Conservation (phyloP, 2,797 vertebrate species). For the Onychomys torridus region DNA sequence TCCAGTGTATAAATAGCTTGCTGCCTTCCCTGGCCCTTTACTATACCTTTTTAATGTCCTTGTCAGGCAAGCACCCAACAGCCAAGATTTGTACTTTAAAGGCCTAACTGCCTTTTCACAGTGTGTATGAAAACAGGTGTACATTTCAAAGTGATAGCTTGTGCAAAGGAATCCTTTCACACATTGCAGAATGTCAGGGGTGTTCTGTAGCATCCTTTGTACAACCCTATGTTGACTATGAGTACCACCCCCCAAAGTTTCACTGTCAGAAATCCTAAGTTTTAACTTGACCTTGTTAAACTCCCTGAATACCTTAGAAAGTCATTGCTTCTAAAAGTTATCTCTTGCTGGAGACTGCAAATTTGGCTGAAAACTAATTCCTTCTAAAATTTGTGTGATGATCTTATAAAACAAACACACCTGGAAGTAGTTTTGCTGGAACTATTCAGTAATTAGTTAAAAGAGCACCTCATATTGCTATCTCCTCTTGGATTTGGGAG, state of each 20-base stretch:
- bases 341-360: background rate
- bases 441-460: conserved; percentile 5
- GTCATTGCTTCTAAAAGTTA: background rate
- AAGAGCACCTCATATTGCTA: background rate
- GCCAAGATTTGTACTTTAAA: background rate
- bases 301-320: background rate
- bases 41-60: conserved; percentile 19
- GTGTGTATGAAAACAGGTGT: background rate
- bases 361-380: conserved; percentile 54
- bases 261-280: conserved; percentile 10
- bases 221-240: background rate
- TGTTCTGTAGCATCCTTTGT: background rate
- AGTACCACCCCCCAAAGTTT: background rate
- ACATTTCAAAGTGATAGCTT: conserved; percentile 2
- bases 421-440: conserved; percentile 15
- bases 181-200: background rate
- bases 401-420: conserved; percentile 15
- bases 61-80: conserved; percentile 58
- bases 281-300: conserved; percentile 16
- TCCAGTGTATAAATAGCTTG: conserved; percentile 49
- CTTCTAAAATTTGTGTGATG: conserved; percentile 12
- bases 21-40: background rate
- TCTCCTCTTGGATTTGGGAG: conserved; percentile 15
- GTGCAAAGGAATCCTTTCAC: background rate
- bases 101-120: conserved; percentile 54